Conservation (phyloP, 2,113 vertebrate genomes). For the Oncorhynchus nerka region DNA sequence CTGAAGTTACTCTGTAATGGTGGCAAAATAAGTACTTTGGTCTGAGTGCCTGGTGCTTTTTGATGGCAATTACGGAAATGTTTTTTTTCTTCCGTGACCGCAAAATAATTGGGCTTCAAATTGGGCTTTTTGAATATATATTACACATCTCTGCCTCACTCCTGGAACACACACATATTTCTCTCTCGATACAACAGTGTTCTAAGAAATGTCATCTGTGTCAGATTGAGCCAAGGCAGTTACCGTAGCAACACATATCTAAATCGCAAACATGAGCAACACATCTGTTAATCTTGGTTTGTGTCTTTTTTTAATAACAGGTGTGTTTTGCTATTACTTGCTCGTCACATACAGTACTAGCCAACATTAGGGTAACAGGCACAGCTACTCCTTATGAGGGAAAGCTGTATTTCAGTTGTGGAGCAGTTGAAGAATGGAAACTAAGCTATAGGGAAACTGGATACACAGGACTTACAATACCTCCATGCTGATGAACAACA, state of each 20-base stretch:
- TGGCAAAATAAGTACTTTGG: no score
- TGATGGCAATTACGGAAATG: slow-evolving; percentile 1
- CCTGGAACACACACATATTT: neutral
- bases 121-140: neutral
- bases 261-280: slow-evolving; percentile 49
- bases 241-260: slow-evolving; percentile 48
- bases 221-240: slow-evolving; percentile 20
- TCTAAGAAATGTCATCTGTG: slow-evolving; percentile 40
- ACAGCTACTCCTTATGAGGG: neutral
- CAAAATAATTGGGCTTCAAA: slow-evolving; percentile 40
- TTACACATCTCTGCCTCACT: neutral
- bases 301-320: slow-evolving; percentile 32
- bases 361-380: neutral
- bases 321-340: slow-evolving; percentile 48
- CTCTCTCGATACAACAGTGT: slow-evolving; percentile 65
- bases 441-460: neutral
- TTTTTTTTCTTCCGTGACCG: slow-evolving; percentile 19
- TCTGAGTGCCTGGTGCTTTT: neutral
- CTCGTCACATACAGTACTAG: slow-evolving; percentile 19
- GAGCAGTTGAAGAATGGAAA: neutral
- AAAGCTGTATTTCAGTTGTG: neutral
- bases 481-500: neutral
- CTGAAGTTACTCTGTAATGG: slow-evolving; percentile 3
- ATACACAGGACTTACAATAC: neutral
- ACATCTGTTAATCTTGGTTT: slow-evolving; percentile 26